Percentiles rank a stretch among this genome's conserved stretches.
Conservation (phyloP, 2,113 vertebrate genomes). For the Ginglymostoma cirratum region DNA sequence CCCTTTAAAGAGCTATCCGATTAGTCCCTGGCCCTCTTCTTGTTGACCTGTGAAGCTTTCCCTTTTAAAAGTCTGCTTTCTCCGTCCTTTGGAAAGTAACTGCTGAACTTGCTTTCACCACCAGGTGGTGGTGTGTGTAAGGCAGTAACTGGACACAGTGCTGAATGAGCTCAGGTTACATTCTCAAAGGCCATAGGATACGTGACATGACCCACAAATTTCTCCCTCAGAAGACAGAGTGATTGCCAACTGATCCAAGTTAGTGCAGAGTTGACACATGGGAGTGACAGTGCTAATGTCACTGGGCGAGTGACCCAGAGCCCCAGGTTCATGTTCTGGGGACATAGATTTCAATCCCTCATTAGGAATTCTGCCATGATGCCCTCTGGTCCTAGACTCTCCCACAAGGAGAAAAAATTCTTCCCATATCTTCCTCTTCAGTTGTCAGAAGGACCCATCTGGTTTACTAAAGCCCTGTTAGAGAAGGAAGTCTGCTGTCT, state of each 20-base stretch:
- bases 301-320: too few relatives aligned
- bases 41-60: background rate
- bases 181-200: background rate
- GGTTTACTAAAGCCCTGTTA: too few relatives aligned
- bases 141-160: background rate
- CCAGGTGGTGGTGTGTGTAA: background rate
- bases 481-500: too few relatives aligned
- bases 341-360: too few relatives aligned
- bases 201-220: background rate
- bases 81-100: background rate
- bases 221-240: background rate
- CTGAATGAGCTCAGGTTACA: background rate
- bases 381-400: too few relatives aligned
- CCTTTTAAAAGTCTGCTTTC: background rate
- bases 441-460: too few relatives aligned
- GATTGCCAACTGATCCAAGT: background rate
- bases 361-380: too few relatives aligned
- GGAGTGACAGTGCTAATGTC: too few relatives aligned
- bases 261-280: too few relatives aligned
- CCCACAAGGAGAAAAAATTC: too few relatives aligned
- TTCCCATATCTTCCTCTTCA: too few relatives aligned
- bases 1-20: background rate
- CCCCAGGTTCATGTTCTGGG: too few relatives aligned
- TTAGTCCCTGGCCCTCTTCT: background rate
- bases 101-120: background rate